Conservation (phyloP, 2,113 vertebrate species). For the Phylloscopus trochiloides region DNA sequence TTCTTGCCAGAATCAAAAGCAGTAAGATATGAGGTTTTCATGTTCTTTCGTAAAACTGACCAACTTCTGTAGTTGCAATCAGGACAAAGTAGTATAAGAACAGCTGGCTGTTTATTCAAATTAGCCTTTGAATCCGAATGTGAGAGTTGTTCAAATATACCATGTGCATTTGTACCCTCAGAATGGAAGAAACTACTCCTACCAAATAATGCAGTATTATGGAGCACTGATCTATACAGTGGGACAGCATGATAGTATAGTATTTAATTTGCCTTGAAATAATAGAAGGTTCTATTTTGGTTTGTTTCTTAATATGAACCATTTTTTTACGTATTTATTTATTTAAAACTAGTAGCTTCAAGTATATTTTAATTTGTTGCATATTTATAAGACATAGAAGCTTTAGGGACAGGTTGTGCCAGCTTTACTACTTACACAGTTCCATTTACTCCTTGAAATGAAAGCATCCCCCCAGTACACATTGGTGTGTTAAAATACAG, state of each 20-base stretch:
- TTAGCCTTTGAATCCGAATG: not conserved
- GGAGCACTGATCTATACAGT: not conserved
- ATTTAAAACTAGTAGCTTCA: not conserved
- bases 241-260: not conserved
- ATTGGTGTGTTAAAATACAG: not conserved
- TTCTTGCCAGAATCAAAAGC: not conserved
- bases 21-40: not conserved
- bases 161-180: not conserved
- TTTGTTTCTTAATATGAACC: not conserved
- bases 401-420: not conserved
- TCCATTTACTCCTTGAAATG: not conserved
- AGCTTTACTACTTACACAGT: not conserved
- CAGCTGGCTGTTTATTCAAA: not conserved
- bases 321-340: not conserved
- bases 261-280: not conserved
- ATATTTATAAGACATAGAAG: not conserved
- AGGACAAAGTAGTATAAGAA: not conserved
- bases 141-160: not conserved
- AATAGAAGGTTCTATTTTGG: not conserved
- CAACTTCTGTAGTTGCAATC: not conserved
- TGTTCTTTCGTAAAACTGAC: not conserved
- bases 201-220: not conserved
- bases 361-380: not conserved
- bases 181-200: not conserved
- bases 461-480: not conserved